Conservation (phyloP, 1,140 invertebrate genomes). For the Platyscapa corneri region DNA sequence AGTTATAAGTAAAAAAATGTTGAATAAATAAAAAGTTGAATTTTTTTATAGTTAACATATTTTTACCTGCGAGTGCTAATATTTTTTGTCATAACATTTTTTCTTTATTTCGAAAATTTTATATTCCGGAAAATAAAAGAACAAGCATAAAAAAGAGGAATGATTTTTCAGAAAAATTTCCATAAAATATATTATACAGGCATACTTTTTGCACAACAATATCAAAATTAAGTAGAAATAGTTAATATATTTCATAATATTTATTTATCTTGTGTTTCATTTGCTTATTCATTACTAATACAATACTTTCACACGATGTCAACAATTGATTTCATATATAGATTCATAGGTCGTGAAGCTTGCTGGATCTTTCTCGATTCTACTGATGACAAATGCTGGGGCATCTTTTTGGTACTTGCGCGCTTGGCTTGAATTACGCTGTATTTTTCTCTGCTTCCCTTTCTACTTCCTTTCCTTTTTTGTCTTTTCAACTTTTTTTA, state of each 20-base stretch:
- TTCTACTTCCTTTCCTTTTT: not conserved
- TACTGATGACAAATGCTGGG: constrained; percentile 40
- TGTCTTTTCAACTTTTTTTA: constrained; percentile 23
- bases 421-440: constrained; percentile 53
- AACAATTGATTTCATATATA: constrained; percentile 33
- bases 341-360: not conserved
- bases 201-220: not conserved
- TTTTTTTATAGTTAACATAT: not conserved
- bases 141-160: not conserved
- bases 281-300: not conserved
- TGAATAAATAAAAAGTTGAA: not conserved
- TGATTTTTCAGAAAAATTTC: constrained; percentile 8
- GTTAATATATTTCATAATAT: not conserved
- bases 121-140: not conserved
- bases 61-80: not conserved
- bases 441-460: constrained; percentile 44
- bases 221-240: constrained; percentile 3
- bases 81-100: not conserved
- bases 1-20: not conserved
- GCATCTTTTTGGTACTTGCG: constrained; percentile 38
- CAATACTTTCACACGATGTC: not conserved
- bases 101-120: not conserved
- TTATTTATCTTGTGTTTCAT: not conserved
- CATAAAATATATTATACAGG: constrained; percentile 5
- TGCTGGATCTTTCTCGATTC: constrained; percentile 37